phyloP scores from a whole-genome alignment of 30 jellyfish, hydroid and myxozoan species.

The Pelagia noctiluca region DNA sequence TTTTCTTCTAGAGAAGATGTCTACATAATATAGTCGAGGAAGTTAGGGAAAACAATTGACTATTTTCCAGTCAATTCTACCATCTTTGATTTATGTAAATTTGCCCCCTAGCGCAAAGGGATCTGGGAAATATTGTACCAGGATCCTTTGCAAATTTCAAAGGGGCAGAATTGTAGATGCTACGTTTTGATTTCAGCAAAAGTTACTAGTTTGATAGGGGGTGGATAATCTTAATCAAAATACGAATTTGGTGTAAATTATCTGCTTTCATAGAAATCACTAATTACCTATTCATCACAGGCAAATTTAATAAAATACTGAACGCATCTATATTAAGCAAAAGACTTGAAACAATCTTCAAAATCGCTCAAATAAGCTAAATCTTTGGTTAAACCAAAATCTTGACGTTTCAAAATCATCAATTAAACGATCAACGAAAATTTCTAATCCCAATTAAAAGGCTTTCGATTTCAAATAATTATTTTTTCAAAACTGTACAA shows the following conservation, averaged over 20 bases:
- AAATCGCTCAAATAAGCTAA: not conserved
- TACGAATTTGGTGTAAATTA: not conserved
- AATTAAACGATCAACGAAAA: not conserved
- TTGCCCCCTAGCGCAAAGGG: too few relatives aligned
- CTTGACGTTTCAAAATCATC: not conserved
- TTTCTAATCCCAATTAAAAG: not conserved
- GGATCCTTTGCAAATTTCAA: too few relatives aligned
- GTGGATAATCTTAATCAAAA: not conserved
- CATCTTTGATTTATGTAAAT: too few relatives aligned
- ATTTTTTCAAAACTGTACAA: not conserved
- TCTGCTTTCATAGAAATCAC: slow-evolving; percentile 51
- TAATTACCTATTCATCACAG: slow-evolving; percentile 31
- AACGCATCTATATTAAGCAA: slow-evolving; percentile 50
- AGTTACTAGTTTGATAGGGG: too few relatives aligned
- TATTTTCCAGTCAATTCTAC: too few relatives aligned
- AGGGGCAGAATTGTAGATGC: slow-evolving; percentile 17
- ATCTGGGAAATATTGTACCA: too few relatives aligned
- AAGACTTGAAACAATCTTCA: slow-evolving; percentile 58
- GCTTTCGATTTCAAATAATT: not conserved
- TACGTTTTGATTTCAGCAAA: not conserved
- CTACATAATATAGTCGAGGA: too few relatives aligned
- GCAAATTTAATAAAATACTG: slow-evolving; percentile 33
- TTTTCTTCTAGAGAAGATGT: too few relatives aligned
- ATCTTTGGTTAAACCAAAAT: not conserved
- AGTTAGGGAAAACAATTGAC: too few relatives aligned